Evolutionary conservation across 2,888 invertebrate species (phyloP).

Genomic region (Ophion costatus): DNA sequence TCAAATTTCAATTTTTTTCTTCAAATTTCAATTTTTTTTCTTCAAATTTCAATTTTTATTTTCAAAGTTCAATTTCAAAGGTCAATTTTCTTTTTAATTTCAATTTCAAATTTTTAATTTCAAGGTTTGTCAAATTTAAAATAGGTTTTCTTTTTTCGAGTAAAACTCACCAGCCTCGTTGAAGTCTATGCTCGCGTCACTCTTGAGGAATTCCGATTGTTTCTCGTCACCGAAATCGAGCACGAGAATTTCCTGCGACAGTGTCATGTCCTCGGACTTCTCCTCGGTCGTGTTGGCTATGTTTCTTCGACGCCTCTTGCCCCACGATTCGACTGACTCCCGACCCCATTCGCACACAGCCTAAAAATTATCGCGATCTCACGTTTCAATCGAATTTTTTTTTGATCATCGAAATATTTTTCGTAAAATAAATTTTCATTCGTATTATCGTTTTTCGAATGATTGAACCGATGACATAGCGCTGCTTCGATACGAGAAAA

Average conservation of each 20-base stretch:
- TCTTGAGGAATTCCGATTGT: slow-evolving; percentile 92
- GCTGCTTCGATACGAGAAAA: not conserved
- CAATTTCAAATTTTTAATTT: too few species aligned
- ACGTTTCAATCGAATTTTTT: not conserved
- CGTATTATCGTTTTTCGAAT: not conserved
- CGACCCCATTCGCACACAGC: slow-evolving; percentile 96
- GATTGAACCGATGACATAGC: not conserved
- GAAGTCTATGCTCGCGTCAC: slow-evolving; percentile 88
- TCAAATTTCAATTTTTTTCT: too few species aligned
- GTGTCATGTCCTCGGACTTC: slow-evolving; percentile 93
- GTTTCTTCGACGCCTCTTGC: slow-evolving; percentile 92
- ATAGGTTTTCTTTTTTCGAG: not conserved
- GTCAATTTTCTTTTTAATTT: too few species aligned
- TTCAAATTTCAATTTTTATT: too few species aligned
- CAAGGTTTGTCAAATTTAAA: too few species aligned
- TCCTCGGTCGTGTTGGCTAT: slow-evolving; percentile 87
- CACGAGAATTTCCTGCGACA: slow-evolving; percentile 96
- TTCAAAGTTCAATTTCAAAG: too few species aligned
- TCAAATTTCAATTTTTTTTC: too few species aligned
- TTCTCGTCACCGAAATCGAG: slow-evolving; percentile 96
- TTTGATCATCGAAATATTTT: not conserved
- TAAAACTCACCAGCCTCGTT: slow-evolving; percentile 83
- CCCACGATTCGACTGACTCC: slow-evolving; percentile 95
- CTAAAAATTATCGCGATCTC: slow-evolving; percentile 82
- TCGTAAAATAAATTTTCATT: not conserved